Conservation (phyloP, 2,797 vertebrate species). For the Cossypha polioptera region DNA sequence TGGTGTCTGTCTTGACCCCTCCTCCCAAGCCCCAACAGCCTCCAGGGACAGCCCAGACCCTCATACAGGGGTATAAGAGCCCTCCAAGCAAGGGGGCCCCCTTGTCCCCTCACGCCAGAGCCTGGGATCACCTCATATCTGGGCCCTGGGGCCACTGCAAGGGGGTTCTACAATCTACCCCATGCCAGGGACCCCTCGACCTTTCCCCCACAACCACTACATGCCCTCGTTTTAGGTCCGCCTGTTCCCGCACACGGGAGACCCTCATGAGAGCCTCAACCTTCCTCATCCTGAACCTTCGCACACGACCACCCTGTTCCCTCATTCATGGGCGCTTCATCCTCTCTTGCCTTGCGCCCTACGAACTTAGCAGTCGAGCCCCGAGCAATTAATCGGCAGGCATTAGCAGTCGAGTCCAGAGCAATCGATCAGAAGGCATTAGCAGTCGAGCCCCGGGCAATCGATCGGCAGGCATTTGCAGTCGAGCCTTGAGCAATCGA, state of each 20-base stretch:
- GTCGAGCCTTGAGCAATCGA: too few relatives aligned
- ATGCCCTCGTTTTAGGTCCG: background rate
- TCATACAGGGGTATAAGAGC: fast-evolving
- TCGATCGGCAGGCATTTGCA: too few relatives aligned
- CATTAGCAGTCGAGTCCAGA: too few relatives aligned
- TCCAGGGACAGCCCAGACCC: too few relatives aligned
- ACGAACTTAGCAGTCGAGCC: too few relatives aligned
- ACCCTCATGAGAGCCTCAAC: background rate
- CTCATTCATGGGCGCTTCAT: background rate
- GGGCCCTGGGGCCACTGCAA: fast-evolving
- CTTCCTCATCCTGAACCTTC: too few relatives aligned
- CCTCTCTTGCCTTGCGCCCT: background rate
- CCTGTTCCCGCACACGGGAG: background rate
- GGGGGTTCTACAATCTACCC: background rate
- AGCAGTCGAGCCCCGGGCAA: too few relatives aligned
- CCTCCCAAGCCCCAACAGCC: background rate
- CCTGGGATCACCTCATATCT: fast-evolving
- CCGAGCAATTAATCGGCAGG: too few relatives aligned
- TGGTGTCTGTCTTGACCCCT: fast-evolving
- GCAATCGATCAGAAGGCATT: too few relatives aligned
- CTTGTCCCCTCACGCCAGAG: background rate
- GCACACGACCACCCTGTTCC: background rate
- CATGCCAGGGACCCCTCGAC: fast-evolving
- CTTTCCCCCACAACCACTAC: too few relatives aligned
- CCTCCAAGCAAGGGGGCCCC: too few relatives aligned